Base-by-base conservation (phyloP, 1,140 invertebrate species). In the Aphelinus atriplicis region DNA sequence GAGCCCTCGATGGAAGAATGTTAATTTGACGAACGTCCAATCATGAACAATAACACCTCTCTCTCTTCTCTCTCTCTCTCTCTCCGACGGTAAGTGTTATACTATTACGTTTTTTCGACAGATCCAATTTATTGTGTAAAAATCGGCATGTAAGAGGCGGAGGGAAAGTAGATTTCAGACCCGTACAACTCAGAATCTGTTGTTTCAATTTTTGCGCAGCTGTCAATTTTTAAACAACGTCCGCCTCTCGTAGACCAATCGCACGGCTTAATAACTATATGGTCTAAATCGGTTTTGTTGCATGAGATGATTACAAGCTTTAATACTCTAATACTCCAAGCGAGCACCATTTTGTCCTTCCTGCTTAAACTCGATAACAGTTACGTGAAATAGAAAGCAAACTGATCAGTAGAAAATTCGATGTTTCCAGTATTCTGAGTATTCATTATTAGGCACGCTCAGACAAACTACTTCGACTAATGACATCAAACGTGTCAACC, bases 11-110 rank as follows among this genome's bases (percentile, higher is more conserved):
- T 55, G 56, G 51, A 55, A 43, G 51, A 66, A 66, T 58, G 66
- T 60, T 69, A 61, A 69, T 69, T 69, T 60, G 67, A 51, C 67
- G 47, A 60, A 69, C 26, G 67, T 69, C 3, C 46, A 56, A 4
- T 57, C 26, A 10, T 57, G 4, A 57, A 57, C 56, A 57, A 57
- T 57, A n/a, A n/a, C 56, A 57, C 9, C 56, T 10, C 26, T 57
- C 56, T 26, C 26, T 26, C 26, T 26, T 26, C 26, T 26, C 26
- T 26, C 56, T 10, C 26, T 57, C 56, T 26, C 26, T 26, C 26
- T 26, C 26, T 26, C 26, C 26, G 26, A 26, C 26, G 26, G 26
- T 26, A 26, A 26, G 26, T 26, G 26, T 26, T 26, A 26, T 26
- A 26, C 26, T 26, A 26, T 26, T 26, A 26, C 26, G 26, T 26